phyloP scores from a whole-genome alignment of 2,113 vertebrate species.

The Pristiophorus japonicus region DNA sequence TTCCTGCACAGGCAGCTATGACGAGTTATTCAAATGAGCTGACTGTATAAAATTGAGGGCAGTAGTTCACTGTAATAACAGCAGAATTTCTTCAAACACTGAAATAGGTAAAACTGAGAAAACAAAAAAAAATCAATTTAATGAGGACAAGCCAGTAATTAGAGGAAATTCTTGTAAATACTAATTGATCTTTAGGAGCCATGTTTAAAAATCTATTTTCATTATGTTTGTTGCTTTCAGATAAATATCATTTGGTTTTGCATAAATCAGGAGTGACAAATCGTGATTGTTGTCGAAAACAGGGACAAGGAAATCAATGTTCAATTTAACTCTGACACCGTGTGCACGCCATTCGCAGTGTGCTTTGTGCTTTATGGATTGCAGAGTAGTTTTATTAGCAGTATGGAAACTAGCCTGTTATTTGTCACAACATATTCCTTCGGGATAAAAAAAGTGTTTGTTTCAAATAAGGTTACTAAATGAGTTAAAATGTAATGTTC shows the following conservation, averaged over 20 bases:
- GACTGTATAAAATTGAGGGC: not conserved
- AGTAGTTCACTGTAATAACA: not conserved
- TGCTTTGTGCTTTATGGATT: conserved; percentile 6
- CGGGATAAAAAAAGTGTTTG: not conserved
- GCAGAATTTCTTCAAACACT: not conserved
- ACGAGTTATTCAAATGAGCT: not conserved
- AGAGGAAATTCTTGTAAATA: conserved; percentile 2
- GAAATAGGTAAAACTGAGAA: not conserved
- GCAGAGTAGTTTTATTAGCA: not conserved
- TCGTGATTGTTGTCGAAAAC: not conserved
- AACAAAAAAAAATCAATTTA: not conserved
- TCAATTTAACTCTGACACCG: not conserved
- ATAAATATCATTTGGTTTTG: conserved; percentile 8
- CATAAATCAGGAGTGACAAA: conserved; percentile 20
- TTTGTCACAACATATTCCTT: not conserved
- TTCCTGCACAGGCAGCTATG: not conserved
- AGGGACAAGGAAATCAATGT: conserved; percentile 11
- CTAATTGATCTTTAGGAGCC: not conserved
- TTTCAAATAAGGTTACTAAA: not conserved
- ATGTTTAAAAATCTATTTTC: conserved; percentile 23
- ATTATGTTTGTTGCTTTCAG: conserved; percentile 15
- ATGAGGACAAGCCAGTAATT: conserved; percentile 22
- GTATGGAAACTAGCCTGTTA: not conserved
- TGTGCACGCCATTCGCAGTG: not conserved
- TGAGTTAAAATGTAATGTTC: not conserved